phyloP scores from a whole-genome alignment of 2,113 vertebrate species.

The Platichthys stellatus region DNA sequence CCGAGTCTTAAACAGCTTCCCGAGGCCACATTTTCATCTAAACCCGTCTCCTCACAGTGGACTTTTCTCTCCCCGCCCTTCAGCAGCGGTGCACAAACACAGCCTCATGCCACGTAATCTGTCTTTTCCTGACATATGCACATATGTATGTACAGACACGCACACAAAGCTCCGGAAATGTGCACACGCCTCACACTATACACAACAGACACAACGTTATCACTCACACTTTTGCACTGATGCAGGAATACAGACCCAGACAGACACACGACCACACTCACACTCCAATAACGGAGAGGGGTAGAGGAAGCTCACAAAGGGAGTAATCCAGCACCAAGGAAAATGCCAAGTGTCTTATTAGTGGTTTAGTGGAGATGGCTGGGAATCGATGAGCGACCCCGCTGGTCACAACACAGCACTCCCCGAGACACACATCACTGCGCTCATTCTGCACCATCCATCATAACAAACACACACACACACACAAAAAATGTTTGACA shows the following conservation, averaged over 20 bases:
- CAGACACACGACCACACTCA: no score
- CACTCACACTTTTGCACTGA: constrained; percentile 17
- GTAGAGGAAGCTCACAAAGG: constrained; percentile 57
- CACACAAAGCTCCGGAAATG: constrained; percentile 32
- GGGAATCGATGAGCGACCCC: constrained; percentile 76
- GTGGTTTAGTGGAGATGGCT: constrained; percentile 72
- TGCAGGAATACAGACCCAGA: no score
- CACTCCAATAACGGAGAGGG: constrained; percentile 46
- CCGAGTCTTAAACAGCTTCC: constrained; percentile 20
- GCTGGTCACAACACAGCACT: constrained; percentile 69
- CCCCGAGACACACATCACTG: constrained; percentile 70
- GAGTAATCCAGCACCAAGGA: constrained; percentile 69
- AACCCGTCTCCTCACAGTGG: constrained; percentile 7
- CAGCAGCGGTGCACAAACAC: constrained; percentile 14
- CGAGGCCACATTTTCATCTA: constrained; percentile 54
- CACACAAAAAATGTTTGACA: constrained; percentile 36
- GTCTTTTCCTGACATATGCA: constrained; percentile 40
- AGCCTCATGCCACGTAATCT: constrained; percentile 23
- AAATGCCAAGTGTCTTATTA: constrained; percentile 84
- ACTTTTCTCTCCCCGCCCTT: not conserved
- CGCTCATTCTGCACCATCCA: constrained; percentile 67
- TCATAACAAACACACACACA: constrained; percentile 59
- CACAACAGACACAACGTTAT: constrained; percentile 21
- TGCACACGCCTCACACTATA: constrained; percentile 4
- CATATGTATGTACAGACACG: constrained; percentile 34